phyloP scores from a whole-genome alignment of 2,113 vertebrate species.

The Macquaria ambigua region DNA sequence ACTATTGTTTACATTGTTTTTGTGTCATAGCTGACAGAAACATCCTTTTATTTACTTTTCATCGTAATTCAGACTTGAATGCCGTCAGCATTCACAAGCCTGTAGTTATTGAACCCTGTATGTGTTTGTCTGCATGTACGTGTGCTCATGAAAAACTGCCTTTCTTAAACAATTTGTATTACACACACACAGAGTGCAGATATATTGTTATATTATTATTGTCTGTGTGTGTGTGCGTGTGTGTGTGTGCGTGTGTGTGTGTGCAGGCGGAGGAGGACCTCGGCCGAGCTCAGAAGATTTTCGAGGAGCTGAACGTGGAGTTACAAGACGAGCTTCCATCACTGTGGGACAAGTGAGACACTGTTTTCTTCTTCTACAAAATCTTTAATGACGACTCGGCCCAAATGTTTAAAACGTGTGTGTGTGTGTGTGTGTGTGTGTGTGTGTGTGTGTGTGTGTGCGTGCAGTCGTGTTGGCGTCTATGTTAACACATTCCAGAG shows the following conservation, averaged over 20 bases:
- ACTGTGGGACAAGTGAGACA: conserved; percentile 92
- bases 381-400: background rate
- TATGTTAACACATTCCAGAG: conserved; percentile 98
- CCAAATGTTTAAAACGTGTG: conserved; percentile 6
- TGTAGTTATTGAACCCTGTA: conserved; percentile 56
- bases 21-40: conserved; percentile 2
- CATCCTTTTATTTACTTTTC: background rate
- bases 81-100: background rate
- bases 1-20: background rate
- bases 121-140: conserved; percentile 31
- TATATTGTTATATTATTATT: background rate
- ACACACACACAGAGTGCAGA: background rate
- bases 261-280: conserved; percentile 96
- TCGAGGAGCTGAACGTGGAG: conserved; percentile 97
- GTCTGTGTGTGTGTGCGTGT: conserved; percentile 33
- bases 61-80: background rate
- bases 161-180: background rate
- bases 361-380: background rate
- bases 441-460: conserved; percentile 18
- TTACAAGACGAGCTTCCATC: conserved; percentile 96
- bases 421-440: conserved; percentile 18
- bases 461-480: conserved; percentile 92
- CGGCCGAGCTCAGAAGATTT: conserved; percentile 96
- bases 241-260: conserved; percentile 47
- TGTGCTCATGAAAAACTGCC: conserved; percentile 7